Evolutionary conservation across 2,113 vertebrate genomes (phyloP).

Genomic region (Lanius ludovicianus): DNA sequence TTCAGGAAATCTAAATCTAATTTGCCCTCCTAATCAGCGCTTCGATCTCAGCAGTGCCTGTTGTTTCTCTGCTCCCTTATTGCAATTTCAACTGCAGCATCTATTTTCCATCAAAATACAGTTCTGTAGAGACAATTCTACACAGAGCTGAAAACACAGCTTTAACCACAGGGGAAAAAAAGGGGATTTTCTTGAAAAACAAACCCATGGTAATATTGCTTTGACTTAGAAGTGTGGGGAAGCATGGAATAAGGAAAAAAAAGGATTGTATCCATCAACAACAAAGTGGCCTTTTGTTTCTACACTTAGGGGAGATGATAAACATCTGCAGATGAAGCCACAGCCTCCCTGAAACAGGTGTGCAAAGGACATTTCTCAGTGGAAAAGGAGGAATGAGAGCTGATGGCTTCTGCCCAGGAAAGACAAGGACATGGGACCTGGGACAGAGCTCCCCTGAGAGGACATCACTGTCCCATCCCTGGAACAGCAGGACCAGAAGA

Average conservation of each 20-base stretch:
- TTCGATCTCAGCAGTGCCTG: conserved; percentile 1
- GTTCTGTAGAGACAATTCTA: background rate
- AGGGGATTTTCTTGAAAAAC: background rate
- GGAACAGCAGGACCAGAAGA: background rate
- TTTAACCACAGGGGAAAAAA: background rate
- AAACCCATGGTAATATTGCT: background rate
- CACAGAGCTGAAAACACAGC: background rate
- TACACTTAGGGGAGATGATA: background rate
- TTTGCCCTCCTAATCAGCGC: conserved; percentile 39
- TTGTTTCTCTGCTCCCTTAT: background rate
- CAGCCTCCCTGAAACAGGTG: background rate
- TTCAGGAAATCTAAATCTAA: conserved; percentile 62
- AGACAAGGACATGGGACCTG: accelerated
- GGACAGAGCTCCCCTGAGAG: background rate
- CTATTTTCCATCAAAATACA: background rate
- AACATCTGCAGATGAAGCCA: background rate
- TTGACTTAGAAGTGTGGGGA: background rate
- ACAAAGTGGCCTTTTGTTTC: background rate
- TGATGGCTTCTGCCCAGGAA: background rate
- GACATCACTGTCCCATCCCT: accelerated
- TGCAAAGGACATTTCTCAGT: background rate
- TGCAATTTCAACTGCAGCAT: background rate
- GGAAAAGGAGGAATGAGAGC: background rate
- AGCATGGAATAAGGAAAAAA: accelerated
- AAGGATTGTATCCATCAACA: background rate